A percentile compares a stretch with the other conserved stretches of the same genome.
These are phyloP conservation scores for Liparis tanakae DNA, from an alignment of 2,797 vertebrate genomes.

Conservation along the genomic window DNA sequence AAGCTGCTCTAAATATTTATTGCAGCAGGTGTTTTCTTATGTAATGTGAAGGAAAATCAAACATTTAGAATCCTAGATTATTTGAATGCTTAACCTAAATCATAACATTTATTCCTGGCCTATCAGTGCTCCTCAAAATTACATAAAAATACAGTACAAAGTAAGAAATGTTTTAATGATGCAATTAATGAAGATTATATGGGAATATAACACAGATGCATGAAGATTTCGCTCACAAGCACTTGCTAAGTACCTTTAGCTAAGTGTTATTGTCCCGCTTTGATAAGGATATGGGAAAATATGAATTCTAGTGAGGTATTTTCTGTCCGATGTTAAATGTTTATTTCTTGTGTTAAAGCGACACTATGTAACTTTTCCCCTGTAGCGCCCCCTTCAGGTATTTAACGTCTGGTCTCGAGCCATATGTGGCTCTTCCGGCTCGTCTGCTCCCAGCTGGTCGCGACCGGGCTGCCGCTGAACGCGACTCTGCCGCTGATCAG, in stretches of 20 bases:
- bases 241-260: not conserved
- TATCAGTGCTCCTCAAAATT: too few species aligned
- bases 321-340: not conserved
- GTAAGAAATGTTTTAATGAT: too few species aligned
- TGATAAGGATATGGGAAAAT: not conserved
- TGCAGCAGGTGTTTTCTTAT: not conserved
- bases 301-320: not conserved
- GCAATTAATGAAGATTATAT: too few species aligned
- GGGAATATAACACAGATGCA: too few species aligned
- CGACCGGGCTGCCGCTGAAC: too few species aligned
- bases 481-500: too few species aligned
- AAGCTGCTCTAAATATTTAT: not conserved
- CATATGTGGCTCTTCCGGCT: too few species aligned
- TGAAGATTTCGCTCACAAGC: not conserved
- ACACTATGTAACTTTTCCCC: too few species aligned
- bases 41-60: slow-evolving; percentile 7
- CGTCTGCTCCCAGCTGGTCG: too few species aligned
- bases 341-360: not conserved
- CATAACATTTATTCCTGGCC: not conserved
- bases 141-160: too few species aligned
- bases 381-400: too few species aligned
- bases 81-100: not conserved
- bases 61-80: not conserved
- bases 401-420: too few species aligned
- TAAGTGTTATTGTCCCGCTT: not conserved